Evolutionary conservation across 35 echinoderm and acorn worm genomes (phyloP), one percentile per base, ranked within the genome.

Genomic region (Holothuria glaberrima): DNA sequence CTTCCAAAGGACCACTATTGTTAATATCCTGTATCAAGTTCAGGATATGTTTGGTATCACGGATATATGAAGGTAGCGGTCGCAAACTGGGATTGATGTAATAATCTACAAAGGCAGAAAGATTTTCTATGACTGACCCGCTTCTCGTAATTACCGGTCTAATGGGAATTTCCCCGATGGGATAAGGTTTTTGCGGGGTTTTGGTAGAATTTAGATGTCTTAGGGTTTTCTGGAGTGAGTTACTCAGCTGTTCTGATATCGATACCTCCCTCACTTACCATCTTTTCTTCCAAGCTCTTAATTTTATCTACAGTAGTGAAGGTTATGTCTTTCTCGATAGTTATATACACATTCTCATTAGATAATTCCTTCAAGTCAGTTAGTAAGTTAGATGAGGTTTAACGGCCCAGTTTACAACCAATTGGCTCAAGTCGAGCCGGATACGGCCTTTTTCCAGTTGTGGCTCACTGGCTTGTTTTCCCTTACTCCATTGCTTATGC

Each of bases 151-250:
- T 75, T 75, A 44, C 71, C 31, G 6, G 71, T 75, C 71, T 75
- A 32, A 66, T 66, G 63, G 63, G 63, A 66, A 66, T 66, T 1
- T 66, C 63, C 63, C 63, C 63, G 12, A 19, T 66, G 63, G 63
- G 63, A 66, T 66, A 16, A 66, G 20, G 21, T 66, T 66, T 66
- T 66, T 66, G 12, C 12, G 12, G 63, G 71, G 29, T 75, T 75
- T 75, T 75, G 28, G 71, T 75, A 75, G 71, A 75, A 45, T 75
- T 10, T 75, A 75, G 36, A 75, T 26, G 71, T 5, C 63, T 66
- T 66, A 66, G 63, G 63, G 63, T 66, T 66, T 66, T 66, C 63
- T 16, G 71, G 71, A 35, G 21, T 75, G 30, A 75, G 71, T 10
- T 13, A 75, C 21, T 35, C 29, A 45, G 36, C 71, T 75, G 71